Evolutionary conservation across 1,140 invertebrate species (phyloP), one percentile per base, ranked within the genome.

Genomic region (Nylanderia fulva): DNA sequence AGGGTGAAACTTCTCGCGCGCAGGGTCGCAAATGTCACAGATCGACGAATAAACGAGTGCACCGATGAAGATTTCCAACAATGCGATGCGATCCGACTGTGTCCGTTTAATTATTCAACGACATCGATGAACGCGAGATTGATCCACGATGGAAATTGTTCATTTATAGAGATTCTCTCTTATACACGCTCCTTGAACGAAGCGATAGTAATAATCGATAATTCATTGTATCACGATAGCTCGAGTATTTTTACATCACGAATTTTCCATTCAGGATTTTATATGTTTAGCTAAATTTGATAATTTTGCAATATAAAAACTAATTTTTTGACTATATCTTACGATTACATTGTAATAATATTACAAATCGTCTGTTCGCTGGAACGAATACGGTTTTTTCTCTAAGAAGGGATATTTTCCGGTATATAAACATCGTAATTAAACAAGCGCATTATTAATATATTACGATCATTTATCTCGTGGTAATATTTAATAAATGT

Each of bases 91-190:
- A 60, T 60, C 21, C 33, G 42, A 27, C 48, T 60, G 39, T 60
- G 39, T 52, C 42, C 56, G 85, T 90, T 33, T 87, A 86, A 90
- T 90, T 89, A 89, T 90, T 90, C 87, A 86, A 72, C 29, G 74
- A 60, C n/a, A 58, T 33, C 69, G 75, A 2, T 27, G 88, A 75
- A 79, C 36, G 52, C 36, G 36, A 74, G 85, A 83, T 86, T 52
- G 39, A 84, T 42, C 64, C 36, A n/a, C 54, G 63, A 83, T 64
- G 52, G 77, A 72, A 82, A 82, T 82, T 71, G 77, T 82, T 72
- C 66, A 33, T 42, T 82, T 56, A 42, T 71, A 71, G n/a, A 18
- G 8, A 68, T 21, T 39, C n/a, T n/a, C n/a, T n/a, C n/a, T n/a
- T 48, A 4, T 27, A 42, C 52, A 72, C 18, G 7, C 48, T 80